Evolutionary conservation across 2,888 invertebrate species (phyloP).

Genomic region (Caenorhabditis virilis): DNA sequence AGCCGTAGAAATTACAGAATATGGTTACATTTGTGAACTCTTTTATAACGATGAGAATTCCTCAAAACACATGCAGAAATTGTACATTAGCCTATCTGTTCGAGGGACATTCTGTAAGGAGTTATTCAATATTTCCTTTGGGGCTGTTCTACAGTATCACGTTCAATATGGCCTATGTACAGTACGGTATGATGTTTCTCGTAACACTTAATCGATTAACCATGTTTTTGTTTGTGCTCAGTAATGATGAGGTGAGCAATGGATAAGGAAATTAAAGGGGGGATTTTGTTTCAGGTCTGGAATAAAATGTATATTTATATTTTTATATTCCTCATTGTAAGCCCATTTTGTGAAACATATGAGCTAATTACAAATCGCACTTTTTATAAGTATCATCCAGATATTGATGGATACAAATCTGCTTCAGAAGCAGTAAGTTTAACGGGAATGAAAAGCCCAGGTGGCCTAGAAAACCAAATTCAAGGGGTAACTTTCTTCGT

Average conservation of each 20-base stretch:
- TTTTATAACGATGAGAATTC: conserved; percentile 12
- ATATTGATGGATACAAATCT: conserved; percentile 1
- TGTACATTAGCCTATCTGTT: conserved; percentile 15
- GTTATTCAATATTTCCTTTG: not conserved
- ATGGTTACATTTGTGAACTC: conserved; percentile 16
- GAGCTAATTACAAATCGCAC: not conserved
- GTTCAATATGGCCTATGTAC: conserved; percentile 8
- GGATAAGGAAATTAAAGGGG: not conserved
- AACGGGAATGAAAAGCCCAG: too few species aligned
- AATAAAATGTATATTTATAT: not conserved
- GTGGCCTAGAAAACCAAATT: too few species aligned
- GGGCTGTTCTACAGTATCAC: conserved; percentile 5
- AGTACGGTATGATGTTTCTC: conserved; percentile 12
- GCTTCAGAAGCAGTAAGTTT: not conserved
- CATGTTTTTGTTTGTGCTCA: conserved; percentile 8
- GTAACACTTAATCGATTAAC: conserved; percentile 11
- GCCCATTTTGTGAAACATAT: not conserved
- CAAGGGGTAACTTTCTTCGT: too few species aligned
- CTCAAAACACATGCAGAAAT: conserved; percentile 20
- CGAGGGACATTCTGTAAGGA: not conserved
- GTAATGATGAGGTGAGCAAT: not conserved
- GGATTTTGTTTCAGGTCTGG: not conserved
- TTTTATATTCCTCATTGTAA: not conserved
- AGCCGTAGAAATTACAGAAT: conserved; percentile 23
- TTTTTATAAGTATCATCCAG: not conserved